phyloP scores from a whole-genome alignment of 1,140 invertebrate genomes.

The Caenorhabditis inopinata region DNA sequence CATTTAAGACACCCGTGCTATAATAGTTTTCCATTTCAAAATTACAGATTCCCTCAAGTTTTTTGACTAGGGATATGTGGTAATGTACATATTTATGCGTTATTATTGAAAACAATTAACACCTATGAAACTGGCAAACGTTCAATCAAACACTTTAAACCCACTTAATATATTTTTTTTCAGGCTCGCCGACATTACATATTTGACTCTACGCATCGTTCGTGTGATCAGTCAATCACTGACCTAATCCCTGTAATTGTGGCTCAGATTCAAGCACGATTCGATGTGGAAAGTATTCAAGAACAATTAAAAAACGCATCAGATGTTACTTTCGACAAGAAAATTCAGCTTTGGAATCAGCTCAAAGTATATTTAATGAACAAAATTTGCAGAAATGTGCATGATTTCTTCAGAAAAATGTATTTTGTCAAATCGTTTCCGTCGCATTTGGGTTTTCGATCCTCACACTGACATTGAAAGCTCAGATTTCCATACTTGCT shows the following conservation, averaged over 20 bases:
- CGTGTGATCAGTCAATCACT: slow-evolving; percentile 45
- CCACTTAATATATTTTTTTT: slow-evolving; percentile 1
- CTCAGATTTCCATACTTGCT: slow-evolving; percentile 57
- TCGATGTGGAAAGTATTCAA: slow-evolving; percentile 39
- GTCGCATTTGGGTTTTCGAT: slow-evolving; percentile 48
- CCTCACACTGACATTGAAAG: slow-evolving; percentile 53
- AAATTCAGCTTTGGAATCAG: slow-evolving; percentile 28
- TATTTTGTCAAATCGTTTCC: slow-evolving; percentile 50
- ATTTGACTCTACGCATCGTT: slow-evolving; percentile 49
- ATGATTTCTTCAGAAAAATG: background rate
- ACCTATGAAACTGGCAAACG: no score
- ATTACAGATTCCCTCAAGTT: no score
- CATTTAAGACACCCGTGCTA: no score
- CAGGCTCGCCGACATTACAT: slow-evolving; percentile 49
- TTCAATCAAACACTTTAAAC: background rate
- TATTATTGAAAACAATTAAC: background rate
- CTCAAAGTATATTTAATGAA: background rate
- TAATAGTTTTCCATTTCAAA: no score
- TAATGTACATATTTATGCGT: no score
- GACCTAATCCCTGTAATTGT: slow-evolving; percentile 44
- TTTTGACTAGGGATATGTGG: no score
- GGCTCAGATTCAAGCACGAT: slow-evolving; percentile 27
- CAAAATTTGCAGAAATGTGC: no score
- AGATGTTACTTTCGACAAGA: background rate
- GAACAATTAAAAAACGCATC: background rate